Conservation (phyloP, 2,113 vertebrate genomes). For the Myocastor coypus region DNA sequence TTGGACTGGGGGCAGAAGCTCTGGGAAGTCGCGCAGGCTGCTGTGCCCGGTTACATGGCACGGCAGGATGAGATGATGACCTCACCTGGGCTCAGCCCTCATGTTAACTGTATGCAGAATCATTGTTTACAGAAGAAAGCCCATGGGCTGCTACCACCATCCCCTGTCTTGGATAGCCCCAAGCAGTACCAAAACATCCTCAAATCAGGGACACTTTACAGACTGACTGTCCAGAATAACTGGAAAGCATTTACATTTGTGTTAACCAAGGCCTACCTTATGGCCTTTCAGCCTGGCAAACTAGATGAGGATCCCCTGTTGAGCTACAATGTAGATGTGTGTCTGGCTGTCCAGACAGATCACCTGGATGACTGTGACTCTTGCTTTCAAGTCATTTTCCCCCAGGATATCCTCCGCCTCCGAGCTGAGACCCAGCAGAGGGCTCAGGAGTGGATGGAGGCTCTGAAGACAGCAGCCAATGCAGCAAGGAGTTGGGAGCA, state of each 20-base stretch:
- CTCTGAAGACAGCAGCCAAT: slow-evolving; percentile 88
- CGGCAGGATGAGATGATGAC: slow-evolving; percentile 82
- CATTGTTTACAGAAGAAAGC: slow-evolving; percentile 83
- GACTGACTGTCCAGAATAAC: slow-evolving; percentile 93
- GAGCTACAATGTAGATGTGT: slow-evolving; percentile 90
- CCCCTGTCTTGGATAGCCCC: slow-evolving; percentile 81
- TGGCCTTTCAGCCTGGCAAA: slow-evolving; percentile 92
- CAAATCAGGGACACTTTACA: slow-evolving; percentile 94
- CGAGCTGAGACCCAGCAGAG: slow-evolving; percentile 91
- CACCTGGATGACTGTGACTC: slow-evolving; percentile 88
- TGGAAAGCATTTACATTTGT: slow-evolving; percentile 97
- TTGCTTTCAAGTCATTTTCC: slow-evolving; percentile 94
- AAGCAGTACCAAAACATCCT: slow-evolving; percentile 90
- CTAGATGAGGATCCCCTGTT: slow-evolving; percentile 93
- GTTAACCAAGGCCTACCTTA: slow-evolving; percentile 90
- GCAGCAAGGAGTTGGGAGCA: slow-evolving; percentile 85
- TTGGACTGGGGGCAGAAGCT: slow-evolving; percentile 95
- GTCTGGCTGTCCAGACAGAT: slow-evolving; percentile 91
- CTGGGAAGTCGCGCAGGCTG: slow-evolving; percentile 91
- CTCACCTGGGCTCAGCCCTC: slow-evolving; percentile 77
- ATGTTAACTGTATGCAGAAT: slow-evolving; percentile 76
- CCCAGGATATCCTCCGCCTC: slow-evolving; percentile 92
- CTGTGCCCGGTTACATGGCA: slow-evolving; percentile 82
- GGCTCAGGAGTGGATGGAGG: slow-evolving; percentile 95
- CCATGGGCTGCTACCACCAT: slow-evolving; percentile 87